These are phyloP conservation scores for Antechinus stuartii DNA, from an alignment of 2,113 vertebrate species.

Conservation along the genomic window DNA sequence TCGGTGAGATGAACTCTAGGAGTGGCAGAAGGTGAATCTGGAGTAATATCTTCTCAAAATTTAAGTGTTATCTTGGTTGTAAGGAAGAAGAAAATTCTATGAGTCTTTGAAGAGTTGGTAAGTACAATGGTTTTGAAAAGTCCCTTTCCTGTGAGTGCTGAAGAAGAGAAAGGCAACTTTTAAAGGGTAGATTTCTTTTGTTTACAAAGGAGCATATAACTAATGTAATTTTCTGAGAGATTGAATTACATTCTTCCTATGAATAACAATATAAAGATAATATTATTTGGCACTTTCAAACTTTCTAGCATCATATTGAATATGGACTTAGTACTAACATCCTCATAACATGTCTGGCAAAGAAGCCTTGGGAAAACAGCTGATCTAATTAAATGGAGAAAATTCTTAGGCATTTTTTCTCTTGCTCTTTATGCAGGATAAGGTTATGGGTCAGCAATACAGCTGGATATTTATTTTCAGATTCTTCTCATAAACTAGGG, in stretches of 20 bases:
- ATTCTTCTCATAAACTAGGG: constrained; percentile 26
- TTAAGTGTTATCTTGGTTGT: neutral
- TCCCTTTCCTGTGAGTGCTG: neutral
- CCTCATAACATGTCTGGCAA: constrained; percentile 42
- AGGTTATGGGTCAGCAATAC: constrained; percentile 49
- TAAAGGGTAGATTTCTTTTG: neutral
- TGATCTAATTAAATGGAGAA: constrained; percentile 53
- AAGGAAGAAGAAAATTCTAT: neutral
- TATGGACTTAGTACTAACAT: constrained; percentile 17
- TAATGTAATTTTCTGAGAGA: neutral
- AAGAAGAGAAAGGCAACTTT: neutral
- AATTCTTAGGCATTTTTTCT: constrained; percentile 45
- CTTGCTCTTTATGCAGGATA: constrained; percentile 37
- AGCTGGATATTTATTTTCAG: constrained; percentile 39
- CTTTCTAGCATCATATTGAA: neutral
- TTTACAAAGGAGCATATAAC: neutral
- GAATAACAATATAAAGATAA: neutral
- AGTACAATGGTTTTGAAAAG: neutral
- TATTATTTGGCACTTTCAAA: constrained; percentile 9
- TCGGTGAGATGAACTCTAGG: neutral
- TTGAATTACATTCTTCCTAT: neutral
- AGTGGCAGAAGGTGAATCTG: neutral
- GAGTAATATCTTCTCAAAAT: neutral
- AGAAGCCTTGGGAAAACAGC: constrained; percentile 43
- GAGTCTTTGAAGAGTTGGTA: neutral